Evolutionary conservation across 2,113 vertebrate genomes (phyloP), one percentile per base, ranked within the genome.

Genomic region (Oreocharis arfaki): DNA sequence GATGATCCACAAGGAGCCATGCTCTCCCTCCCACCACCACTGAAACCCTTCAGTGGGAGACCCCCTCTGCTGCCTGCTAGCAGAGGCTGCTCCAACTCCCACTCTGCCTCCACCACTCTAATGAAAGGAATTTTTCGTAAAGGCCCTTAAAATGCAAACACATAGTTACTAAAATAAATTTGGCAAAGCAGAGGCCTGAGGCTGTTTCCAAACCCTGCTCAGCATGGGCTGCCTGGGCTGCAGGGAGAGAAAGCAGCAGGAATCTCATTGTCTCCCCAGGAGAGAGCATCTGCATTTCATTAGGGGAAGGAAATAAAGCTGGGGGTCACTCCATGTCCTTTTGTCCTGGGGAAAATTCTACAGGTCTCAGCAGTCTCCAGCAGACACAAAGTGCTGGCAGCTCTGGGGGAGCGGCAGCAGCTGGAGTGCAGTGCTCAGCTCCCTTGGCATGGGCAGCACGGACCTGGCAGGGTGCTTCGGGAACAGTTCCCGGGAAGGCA

Each of bases 71-170:
- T 85, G 81, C 57, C 49, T 68, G 13, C 33, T 73, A 41, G 33
- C 55, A 92, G 85, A 65, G 41, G 67, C 78, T 79, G 90, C 68
- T 94, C 60, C 69, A 81, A 82, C 69, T 59, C 73, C 65, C 27
- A 53, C 15, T 33, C 35, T 42, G 56, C 33, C 37, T 78, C 24
- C 81, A 55, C 10, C 50, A 46, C 75, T 86, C 59, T 42, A 33
- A 35, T 42, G 21, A 65, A 85, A 83, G 30, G n/a, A 65, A 30
- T 80, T 85, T 84, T 50, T 68, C 8, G 3, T 67, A 71, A 75
- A 81, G 28, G 68, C 52, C 60, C 92, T 96, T 93, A 91, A 86
- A 95, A 93, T 90, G 70, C 96, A 92, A 95, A 96, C 83, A 77
- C 35, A 49, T 11, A 49, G 73, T 90, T 94, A 88, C 22, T 84